phyloP scores from a whole-genome alignment of 2,888 invertebrate species.

The Drosophila nigricruria region DNA sequence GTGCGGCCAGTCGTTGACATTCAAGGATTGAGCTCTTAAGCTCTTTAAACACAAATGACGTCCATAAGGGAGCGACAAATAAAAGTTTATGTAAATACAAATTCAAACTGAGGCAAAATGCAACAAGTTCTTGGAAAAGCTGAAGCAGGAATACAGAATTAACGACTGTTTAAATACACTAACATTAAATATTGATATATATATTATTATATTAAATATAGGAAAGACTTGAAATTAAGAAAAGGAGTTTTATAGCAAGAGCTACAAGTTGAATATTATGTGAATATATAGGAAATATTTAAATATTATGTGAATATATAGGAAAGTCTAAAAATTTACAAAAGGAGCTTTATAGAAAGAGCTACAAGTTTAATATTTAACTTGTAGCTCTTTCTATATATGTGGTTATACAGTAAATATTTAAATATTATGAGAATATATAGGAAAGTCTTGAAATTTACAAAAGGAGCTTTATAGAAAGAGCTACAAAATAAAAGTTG shows the following conservation, averaged over 20 bases:
- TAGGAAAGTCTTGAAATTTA: too few species aligned
- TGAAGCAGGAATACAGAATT: neutral
- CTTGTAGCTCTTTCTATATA: too few species aligned
- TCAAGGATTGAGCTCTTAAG: conserved; percentile 36
- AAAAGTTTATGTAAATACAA: conserved; percentile 45
- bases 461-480: too few species aligned
- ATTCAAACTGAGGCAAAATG: conserved; percentile 48
- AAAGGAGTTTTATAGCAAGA: neutral
- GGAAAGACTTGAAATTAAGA: neutral
- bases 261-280: neutral
- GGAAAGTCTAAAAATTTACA: too few species aligned
- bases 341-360: too few species aligned
- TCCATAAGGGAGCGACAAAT: conserved; percentile 57
- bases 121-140: conserved; percentile 66
- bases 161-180: neutral
- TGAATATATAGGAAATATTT: too few species aligned
- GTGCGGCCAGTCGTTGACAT: conserved; percentile 13
- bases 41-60: conserved; percentile 61
- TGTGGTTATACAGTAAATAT: too few species aligned
- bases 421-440: too few species aligned
- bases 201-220: too few species aligned
- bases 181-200: neutral
- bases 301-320: too few species aligned
- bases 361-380: too few species aligned
- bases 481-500: too few species aligned